Conservation (phyloP, 2,888 invertebrate genomes). For the Aphidius colemani region DNA sequence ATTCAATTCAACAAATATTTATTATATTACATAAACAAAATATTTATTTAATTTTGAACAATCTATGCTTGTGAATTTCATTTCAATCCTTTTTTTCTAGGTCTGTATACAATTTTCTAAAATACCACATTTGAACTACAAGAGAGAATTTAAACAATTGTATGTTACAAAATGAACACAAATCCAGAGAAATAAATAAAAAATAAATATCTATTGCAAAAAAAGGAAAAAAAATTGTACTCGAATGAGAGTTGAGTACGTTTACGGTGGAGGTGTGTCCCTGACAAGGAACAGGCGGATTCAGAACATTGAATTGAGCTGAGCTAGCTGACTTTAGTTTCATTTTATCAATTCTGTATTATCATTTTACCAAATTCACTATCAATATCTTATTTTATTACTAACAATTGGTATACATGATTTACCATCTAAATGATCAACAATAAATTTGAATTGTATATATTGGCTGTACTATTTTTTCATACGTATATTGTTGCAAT, state of each 20-base stretch:
- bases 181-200: conserved; percentile 23
- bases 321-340: conserved; percentile 55
- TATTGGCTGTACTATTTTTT: too few species aligned
- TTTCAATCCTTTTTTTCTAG: too few species aligned
- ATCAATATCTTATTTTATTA: conserved; percentile 60
- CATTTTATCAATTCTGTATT: conserved; percentile 30
- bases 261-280: conserved; percentile 60
- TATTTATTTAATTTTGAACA: neutral
- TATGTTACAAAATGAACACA: conserved; percentile 5
- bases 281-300: conserved; percentile 60
- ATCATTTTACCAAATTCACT: conserved; percentile 35
- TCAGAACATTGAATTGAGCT: conserved; percentile 51
- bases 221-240: conserved; percentile 4
- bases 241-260: conserved; percentile 23
- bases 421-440: conserved; percentile 41
- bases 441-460: neutral
- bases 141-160: conserved; percentile 3
- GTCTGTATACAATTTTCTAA: too few species aligned
- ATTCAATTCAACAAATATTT: too few species aligned
- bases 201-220: conserved; percentile 14
- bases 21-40: too few species aligned
- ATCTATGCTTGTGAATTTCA: too few species aligned
- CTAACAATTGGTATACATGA: conserved; percentile 58
- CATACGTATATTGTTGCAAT: too few species aligned
- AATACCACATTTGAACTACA: too few species aligned